Evolutionary conservation across 2,888 invertebrate species (phyloP).

Genomic region (Eupithecia subfuscata): DNA sequence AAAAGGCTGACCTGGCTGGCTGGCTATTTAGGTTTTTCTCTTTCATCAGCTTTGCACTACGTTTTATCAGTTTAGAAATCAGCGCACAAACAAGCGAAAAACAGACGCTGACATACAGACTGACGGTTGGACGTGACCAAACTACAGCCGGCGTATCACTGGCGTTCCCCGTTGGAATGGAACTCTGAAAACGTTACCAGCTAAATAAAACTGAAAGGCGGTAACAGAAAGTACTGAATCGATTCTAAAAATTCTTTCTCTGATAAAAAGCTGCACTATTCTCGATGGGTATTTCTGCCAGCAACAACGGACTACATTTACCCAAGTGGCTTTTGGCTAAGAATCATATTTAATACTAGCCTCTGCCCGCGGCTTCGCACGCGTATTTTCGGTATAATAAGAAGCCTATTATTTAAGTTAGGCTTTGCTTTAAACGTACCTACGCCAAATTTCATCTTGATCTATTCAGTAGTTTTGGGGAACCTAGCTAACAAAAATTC

Average conservation of each 20-base stretch:
- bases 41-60: background rate
- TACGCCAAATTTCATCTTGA: too few relatives aligned
- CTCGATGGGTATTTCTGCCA: background rate
- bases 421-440: too few relatives aligned
- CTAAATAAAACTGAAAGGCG: slow-evolving; percentile 15
- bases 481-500: too few relatives aligned
- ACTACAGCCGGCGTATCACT: background rate
- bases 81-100: background rate
- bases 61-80: background rate
- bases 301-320: too few relatives aligned
- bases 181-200: slow-evolving; percentile 9
- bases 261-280: background rate
- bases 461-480: too few relatives aligned
- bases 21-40: background rate
- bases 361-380: too few relatives aligned
- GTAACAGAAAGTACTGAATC: slow-evolving; percentile 14
- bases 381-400: too few relatives aligned
- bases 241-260: slow-evolving; percentile 8
- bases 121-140: background rate
- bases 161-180: background rate
- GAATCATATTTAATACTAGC: too few relatives aligned
- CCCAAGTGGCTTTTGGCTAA: too few relatives aligned
- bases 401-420: too few relatives aligned
- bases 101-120: background rate
- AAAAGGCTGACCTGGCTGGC: background rate